phyloP scores from a whole-genome alignment of 2,888 invertebrate species.

The Melangyna quadrimaculata region DNA sequence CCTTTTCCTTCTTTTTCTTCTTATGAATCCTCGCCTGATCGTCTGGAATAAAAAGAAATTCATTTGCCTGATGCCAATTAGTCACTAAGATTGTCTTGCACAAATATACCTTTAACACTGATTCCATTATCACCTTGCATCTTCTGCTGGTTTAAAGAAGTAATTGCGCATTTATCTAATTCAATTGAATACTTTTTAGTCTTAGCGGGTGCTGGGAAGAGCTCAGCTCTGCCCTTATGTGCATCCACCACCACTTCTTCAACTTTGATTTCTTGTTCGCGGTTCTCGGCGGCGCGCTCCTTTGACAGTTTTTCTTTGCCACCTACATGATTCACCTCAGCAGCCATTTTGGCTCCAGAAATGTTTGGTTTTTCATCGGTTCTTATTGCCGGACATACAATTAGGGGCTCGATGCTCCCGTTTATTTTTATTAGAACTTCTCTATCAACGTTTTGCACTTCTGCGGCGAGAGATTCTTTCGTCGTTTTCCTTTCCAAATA shows the following conservation, averaged over 20 bases:
- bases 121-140: slow-evolving; percentile 41
- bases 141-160: slow-evolving; percentile 15
- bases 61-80: not conserved
- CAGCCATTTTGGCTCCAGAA: slow-evolving; percentile 71
- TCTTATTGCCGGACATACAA: slow-evolving; percentile 45
- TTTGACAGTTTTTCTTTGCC: slow-evolving; percentile 66
- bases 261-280: not conserved
- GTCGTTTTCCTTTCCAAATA: slow-evolving; percentile 30
- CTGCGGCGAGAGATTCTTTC: slow-evolving; percentile 35
- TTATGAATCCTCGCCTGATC: slow-evolving; percentile 77
- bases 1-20: slow-evolving; percentile 80
- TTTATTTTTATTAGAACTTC: slow-evolving; percentile 22
- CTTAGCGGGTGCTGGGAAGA: slow-evolving; percentile 54
- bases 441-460: slow-evolving; percentile 43
- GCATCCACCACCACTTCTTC: not conserved
- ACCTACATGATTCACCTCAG: slow-evolving; percentile 69
- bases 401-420: slow-evolving; percentile 44
- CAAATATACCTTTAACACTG: slow-evolving; percentile 52
- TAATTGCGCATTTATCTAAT: slow-evolving; percentile 37
- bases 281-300: slow-evolving; percentile 68
- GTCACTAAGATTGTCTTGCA: not conserved
- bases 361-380: slow-evolving; percentile 58
- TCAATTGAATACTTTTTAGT: slow-evolving; percentile 59
- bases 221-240: slow-evolving; percentile 37
- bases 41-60: slow-evolving; percentile 52